phyloP scores from a whole-genome alignment of 1,140 invertebrate species.

The Drosophila obscura region DNA sequence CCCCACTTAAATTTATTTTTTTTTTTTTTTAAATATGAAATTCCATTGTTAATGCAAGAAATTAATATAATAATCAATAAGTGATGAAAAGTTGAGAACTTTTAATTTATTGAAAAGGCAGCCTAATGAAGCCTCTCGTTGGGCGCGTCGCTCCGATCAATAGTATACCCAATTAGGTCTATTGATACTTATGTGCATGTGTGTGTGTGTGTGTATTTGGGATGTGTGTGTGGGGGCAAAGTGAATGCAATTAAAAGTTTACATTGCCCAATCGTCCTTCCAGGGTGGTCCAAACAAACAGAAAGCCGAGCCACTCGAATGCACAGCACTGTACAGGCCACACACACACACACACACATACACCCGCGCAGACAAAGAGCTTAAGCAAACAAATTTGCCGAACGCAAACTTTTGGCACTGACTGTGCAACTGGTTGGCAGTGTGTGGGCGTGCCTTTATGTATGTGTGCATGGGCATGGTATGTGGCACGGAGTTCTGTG shows the following conservation, averaged over 20 bases:
- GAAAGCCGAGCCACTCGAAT: too few species aligned
- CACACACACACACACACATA: conserved; percentile 8
- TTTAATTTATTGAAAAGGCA: conserved; percentile 14
- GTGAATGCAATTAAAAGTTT: conserved; percentile 65
- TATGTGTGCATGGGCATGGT: not conserved
- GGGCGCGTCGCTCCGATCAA: conserved; percentile 15
- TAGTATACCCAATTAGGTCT: conserved; percentile 35
- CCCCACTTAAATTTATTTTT: too few species aligned
- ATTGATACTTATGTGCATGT: not conserved
- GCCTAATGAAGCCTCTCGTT: conserved; percentile 13
- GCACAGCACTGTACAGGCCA: not conserved
- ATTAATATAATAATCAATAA: too few species aligned
- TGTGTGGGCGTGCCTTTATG: too few species aligned
- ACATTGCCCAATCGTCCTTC: conserved; percentile 45
- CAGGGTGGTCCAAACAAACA: conserved; percentile 18
- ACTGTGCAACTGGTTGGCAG: conserved; percentile 52
- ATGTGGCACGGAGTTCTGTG: conserved; percentile 2
- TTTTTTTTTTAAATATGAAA: too few species aligned
- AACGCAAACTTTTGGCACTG: conserved; percentile 62
- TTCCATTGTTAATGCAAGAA: too few species aligned
- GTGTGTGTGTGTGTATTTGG: not conserved
- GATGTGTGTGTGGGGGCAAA: conserved; percentile 30
- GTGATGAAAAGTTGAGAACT: conserved; percentile 10
- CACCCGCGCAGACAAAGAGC: conserved; percentile 22
- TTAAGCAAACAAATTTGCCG: conserved; percentile 51